Conservation (phyloP, 2,888 invertebrate species). For the Diachrysia chrysitis region DNA sequence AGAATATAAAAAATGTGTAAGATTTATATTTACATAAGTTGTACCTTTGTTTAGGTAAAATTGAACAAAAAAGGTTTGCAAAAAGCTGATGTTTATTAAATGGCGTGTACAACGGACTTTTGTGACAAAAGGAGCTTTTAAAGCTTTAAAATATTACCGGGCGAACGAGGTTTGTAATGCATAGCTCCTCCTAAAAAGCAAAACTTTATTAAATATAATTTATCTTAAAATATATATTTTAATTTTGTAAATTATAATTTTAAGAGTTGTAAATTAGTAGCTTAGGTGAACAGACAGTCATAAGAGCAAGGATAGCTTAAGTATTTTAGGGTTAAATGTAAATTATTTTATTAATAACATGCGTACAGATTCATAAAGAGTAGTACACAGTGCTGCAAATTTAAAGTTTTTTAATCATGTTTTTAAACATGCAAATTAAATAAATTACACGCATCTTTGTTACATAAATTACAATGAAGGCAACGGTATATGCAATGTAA, state of each 20-base stretch:
- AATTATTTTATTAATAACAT: neutral
- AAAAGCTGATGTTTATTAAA: constrained; percentile 13
- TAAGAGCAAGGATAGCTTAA: constrained; percentile 4
- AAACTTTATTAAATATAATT: constrained; percentile 62
- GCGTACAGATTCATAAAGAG: neutral
- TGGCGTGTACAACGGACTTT: constrained; percentile 48
- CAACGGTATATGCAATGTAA: neutral
- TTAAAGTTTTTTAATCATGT: too few relatives aligned
- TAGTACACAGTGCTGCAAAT: neutral
- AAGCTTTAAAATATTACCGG: constrained; percentile 67
- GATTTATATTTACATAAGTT: constrained; percentile 1
- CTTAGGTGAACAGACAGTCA: constrained; percentile 49
- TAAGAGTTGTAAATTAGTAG: constrained; percentile 12
- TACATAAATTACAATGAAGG: neutral
- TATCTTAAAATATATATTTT: constrained; percentile 3
- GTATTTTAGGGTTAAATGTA: neutral
- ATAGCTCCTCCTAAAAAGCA: constrained; percentile 85
- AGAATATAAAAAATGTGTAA: neutral
- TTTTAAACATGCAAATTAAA: neutral
- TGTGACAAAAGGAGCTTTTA: constrained; percentile 51
- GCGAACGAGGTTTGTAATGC: constrained; percentile 83
- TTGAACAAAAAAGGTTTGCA: neutral
- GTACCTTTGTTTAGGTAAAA: neutral
- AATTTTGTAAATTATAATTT: neutral
- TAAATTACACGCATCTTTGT: neutral